These are phyloP conservation scores for Octonoba sinensis DNA, from an alignment of 2,888 invertebrate species.

Conservation along the genomic window DNA sequence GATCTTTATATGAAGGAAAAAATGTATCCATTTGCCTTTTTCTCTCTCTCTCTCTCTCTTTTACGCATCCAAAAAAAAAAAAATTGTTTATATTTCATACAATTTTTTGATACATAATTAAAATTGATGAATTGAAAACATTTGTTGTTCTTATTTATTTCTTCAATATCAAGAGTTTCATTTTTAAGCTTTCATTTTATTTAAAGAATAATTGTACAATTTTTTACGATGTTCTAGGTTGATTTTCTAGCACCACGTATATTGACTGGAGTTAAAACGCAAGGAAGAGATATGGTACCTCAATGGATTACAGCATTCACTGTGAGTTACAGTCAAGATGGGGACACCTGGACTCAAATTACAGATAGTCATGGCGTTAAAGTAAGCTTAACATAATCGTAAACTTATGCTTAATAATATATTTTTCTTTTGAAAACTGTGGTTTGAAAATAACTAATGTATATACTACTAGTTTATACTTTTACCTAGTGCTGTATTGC, in stretches of 20 bases:
- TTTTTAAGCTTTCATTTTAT: too few species aligned
- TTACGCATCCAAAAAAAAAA: too few species aligned
- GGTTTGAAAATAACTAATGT: neutral
- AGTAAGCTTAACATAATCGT: slow-evolving; percentile 68
- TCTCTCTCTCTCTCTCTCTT: too few species aligned
- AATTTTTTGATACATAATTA: too few species aligned
- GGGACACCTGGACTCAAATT: slow-evolving; percentile 76
- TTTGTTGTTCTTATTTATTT: too few species aligned
- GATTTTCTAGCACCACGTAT: slow-evolving; percentile 83
- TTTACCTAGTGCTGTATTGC: too few species aligned
- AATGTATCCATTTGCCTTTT: too few species aligned
- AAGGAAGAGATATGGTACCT: slow-evolving; percentile 75
- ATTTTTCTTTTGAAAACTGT: neutral
- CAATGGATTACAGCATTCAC: slow-evolving; percentile 83
- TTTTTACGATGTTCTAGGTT: slow-evolving; percentile 74
- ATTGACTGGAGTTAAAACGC: slow-evolving; percentile 83
- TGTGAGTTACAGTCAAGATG: slow-evolving; percentile 81
- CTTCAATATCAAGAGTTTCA: too few species aligned
- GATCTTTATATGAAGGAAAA: too few species aligned
- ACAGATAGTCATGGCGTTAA: slow-evolving; percentile 73
- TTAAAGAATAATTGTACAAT: too few species aligned
- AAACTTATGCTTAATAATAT: neutral
- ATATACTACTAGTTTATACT: neutral
- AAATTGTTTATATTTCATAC: too few species aligned
- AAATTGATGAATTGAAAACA: too few species aligned